Percentiles rank a stretch among this genome's conserved stretches.
phyloP scores from a whole-genome alignment of 2,797 vertebrate species.

The Enteromius argenteus region DNA sequence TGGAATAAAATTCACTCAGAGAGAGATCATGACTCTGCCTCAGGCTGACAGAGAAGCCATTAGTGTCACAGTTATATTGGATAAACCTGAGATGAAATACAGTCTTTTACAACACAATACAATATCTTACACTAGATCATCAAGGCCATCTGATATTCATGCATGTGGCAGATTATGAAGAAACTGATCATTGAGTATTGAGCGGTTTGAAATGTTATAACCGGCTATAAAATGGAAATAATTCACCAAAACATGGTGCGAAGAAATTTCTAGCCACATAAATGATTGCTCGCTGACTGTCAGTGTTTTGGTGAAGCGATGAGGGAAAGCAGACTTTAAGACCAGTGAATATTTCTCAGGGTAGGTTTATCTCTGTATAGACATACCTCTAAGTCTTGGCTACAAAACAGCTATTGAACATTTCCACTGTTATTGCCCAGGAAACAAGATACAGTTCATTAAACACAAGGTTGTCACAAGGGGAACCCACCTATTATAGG shows the following conservation, averaged over 20 bases:
- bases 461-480: conserved; percentile 20
- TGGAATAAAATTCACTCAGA: conserved; percentile 25
- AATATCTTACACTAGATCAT: conserved; percentile 1
- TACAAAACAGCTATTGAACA: conserved; percentile 18
- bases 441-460: conserved; percentile 21
- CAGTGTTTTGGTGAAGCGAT: background rate
- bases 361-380: background rate
- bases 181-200: background rate
- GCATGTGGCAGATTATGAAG: background rate
- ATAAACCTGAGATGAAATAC: conserved; percentile 24
- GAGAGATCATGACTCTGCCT: conserved; percentile 33
- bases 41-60: conserved; percentile 24
- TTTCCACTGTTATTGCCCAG: conserved; percentile 20
- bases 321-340: background rate
- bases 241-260: background rate
- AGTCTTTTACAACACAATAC: conserved; percentile 20
- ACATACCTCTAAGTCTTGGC: conserved; percentile 11
- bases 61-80: conserved; percentile 20
- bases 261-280: background rate
- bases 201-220: background rate
- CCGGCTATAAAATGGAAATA: background rate
- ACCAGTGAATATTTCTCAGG: background rate
- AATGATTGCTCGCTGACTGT: background rate
- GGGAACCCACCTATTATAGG: background rate
- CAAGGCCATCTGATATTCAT: background rate